Conservation (phyloP, 37 sponge, comb jelly and placozoan species). For the Halichondria panicea region DNA sequence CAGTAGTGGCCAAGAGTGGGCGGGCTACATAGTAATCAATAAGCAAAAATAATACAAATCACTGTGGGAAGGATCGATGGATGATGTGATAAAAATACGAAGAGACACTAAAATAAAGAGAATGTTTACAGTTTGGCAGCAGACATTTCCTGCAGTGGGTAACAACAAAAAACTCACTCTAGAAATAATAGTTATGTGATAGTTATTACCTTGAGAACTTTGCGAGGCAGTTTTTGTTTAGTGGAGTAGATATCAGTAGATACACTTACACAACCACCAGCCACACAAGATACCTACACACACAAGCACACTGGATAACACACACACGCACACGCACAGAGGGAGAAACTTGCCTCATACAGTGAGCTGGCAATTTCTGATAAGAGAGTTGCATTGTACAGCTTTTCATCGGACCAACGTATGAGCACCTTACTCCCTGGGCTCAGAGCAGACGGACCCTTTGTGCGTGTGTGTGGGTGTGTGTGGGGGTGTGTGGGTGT, state of each 20-base stretch:
- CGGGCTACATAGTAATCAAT: no score
- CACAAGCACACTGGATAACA: not conserved
- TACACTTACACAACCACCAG: constrained; percentile 7
- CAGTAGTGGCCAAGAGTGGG: no score
- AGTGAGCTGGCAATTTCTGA: constrained; percentile 45
- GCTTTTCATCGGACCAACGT: constrained; percentile 70
- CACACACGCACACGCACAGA: not conserved
- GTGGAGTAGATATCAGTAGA: constrained; percentile 53
- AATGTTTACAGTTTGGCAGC: no score
- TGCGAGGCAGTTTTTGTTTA: constrained; percentile 60
- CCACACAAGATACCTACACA: constrained; percentile 44
- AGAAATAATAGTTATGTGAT: no score
- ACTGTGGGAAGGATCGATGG: no score
- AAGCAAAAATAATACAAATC: no score
- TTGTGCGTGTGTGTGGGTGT: not conserved
- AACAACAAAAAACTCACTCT: no score
- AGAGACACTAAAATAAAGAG: no score
- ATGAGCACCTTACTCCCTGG: constrained; percentile 58
- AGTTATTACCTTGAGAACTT: constrained; percentile 35
- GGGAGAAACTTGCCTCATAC: constrained; percentile 11
- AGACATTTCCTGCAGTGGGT: no score
- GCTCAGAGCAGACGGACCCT: not conserved
- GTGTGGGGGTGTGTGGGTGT: not conserved
- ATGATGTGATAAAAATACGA: no score
- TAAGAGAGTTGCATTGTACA: constrained; percentile 72